Evolutionary conservation across 30 jellyfish, hydroid and myxozoan genomes (phyloP), one percentile per base, ranked within the genome.

Genomic region (Nemopilema nomurai): DNA sequence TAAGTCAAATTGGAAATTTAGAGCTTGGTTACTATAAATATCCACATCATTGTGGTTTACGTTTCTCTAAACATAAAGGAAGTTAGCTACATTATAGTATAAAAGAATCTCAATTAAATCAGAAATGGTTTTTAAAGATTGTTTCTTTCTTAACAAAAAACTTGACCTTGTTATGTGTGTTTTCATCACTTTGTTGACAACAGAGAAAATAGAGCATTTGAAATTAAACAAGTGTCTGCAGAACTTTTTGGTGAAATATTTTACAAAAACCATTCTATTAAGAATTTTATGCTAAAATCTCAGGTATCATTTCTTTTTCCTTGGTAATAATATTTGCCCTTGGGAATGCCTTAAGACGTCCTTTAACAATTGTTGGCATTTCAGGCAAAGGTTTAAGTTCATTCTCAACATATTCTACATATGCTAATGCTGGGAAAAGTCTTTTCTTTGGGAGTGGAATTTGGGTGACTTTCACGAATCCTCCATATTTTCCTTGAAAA

Each of bases 401-500:
- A 72, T 84, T 88, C 21, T 73, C 96, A 22, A 80, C 92, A 81
- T 49, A 88, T 85, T 92, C 98, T n/a, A 86, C 97, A 76, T 74
- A 92, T 7, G 98, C 98, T 19, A 92, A 69, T 63, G 31, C 13
- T 0, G 97, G 97, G 32, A 49, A 84, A 19, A 33, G 73, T 67
- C 52, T 87, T 51, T 81, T 81, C 28, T 89, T 57, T 49, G 89
- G 97, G 24, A 63, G 41, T 28, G 97, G 97, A 49, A 92, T 69
- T 20, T 41, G 82, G 51, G 98, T 92, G 1, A 92, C 76, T 65
- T 82, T 88, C n/a, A 89, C 97, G 72, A 82, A 95, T 8, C 96
- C 98, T 53, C 99, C 99, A 68, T 90, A 90, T 49, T 24, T 70
- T 4, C 96, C 97, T 28, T 76, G 79, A 63, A 77, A 95, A 1